Evolutionary conservation across 2,113 vertebrate genomes (phyloP), one percentile per base, ranked within the genome.

Genomic region (Chrysochloris asiatica): DNA sequence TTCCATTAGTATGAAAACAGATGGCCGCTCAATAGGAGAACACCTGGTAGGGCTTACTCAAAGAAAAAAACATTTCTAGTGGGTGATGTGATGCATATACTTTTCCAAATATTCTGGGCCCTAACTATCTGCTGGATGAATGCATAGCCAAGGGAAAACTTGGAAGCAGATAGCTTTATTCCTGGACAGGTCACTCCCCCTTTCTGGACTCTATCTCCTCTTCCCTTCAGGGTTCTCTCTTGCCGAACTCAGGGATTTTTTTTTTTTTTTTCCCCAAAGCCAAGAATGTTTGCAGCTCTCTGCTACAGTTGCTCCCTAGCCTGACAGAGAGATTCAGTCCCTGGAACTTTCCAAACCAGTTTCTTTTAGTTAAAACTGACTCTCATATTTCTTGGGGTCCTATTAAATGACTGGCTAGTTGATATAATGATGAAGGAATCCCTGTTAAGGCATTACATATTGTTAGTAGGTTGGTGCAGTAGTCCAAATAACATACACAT

Each of bases 1-100:
- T 94, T 92, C 86, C 73, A 83, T 89, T 76, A 83, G 87, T 80
- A 80, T 84, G 2, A n/a, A 89, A 95, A 90, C 59, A 93, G 73
- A 80, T 91, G 84, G 47, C 73, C 82, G 80, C 83, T 91, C 79
- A 54, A 45, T 71, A 86, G 65, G 84, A 82, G 86, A 93, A 93
- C 0, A 92, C 50, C n/a, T 93, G 50, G 52, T 69, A 56, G n/a
- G 47, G 33, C 22, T 81, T 43, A 83, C 38, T 77, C 72, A 56
- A 17, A 45, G 38, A 16, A 67, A 79, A 36, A 48, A 83, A 54
- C 8, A 43, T n/a, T 91, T 86, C 50, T 28, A 21, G 67, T 63
- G 50, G 48, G 41, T 63, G 30, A n/a, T 7, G 3, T 52, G 8
- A 56, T 56, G 54, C 54, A 56, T 33, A 26, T 3, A 54, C 14